Evolutionary conservation across 2,888 invertebrate species (phyloP).

Genomic region (Polydrusus tereticollis): DNA sequence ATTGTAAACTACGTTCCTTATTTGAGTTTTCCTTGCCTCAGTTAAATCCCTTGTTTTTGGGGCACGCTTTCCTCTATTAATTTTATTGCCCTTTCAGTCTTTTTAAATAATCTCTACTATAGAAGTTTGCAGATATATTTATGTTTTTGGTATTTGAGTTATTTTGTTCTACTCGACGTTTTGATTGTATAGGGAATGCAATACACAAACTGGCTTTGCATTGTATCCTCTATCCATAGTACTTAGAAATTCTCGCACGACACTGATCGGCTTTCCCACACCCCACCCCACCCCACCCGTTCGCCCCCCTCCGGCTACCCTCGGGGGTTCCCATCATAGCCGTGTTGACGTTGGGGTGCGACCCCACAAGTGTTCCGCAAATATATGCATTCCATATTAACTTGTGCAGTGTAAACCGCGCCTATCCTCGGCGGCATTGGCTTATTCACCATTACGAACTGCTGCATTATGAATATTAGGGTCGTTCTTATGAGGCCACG

Average conservation of each 20-base stretch:
- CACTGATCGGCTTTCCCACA: neutral
- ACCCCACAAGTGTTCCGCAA: slow-evolving; percentile 45
- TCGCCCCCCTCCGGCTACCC: slow-evolving; percentile 24
- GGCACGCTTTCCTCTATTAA: no score
- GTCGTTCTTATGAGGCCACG: neutral
- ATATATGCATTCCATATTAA: slow-evolving; percentile 49
- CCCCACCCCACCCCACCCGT: slow-evolving; percentile 8
- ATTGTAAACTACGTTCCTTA: no score
- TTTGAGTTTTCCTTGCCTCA: no score
- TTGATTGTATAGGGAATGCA: no score
- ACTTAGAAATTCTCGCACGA: neutral
- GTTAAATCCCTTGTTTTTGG: no score
- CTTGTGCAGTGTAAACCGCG: slow-evolving; percentile 48
- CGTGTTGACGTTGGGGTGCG: slow-evolving; percentile 46
- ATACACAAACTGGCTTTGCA: no score
- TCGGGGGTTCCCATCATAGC: slow-evolving; percentile 20
- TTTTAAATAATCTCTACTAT: no score
- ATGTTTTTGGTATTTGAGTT: no score
- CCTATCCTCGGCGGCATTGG: slow-evolving; percentile 32
- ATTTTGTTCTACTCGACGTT: no score
- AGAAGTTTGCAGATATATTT: no score
- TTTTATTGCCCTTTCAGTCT: no score
- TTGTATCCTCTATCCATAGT: neutral
- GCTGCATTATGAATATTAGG: slow-evolving; percentile 15
- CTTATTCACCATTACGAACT: slow-evolving; percentile 27